These are phyloP conservation scores for Limosa lapponica DNA, from an alignment of 2,797 vertebrate species.

Conservation along the genomic window DNA sequence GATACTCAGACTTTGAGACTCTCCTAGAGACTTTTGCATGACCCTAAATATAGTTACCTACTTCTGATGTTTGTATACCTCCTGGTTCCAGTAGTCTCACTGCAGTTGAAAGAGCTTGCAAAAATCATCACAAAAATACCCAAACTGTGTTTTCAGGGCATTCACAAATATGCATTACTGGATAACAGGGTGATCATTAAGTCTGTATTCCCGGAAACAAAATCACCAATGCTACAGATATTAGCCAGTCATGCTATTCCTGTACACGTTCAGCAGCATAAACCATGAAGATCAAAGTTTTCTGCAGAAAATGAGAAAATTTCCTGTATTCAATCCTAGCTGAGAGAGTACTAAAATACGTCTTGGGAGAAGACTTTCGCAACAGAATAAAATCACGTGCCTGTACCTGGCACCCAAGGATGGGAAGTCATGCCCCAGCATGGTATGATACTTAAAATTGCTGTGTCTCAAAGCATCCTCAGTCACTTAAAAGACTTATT, in stretches of 20 bases:
- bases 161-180: neutral
- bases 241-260: neutral
- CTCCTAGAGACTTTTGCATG: neutral
- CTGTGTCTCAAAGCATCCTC: neutral
- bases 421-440: neutral
- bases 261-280: neutral
- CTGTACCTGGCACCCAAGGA: neutral
- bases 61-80: neutral
- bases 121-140: neutral
- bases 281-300: neutral
- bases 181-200: neutral
- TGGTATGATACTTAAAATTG: neutral
- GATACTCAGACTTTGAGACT: too few species aligned
- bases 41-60: neutral
- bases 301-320: neutral
- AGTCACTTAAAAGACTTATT: neutral
- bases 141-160: neutral
- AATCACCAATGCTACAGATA: neutral
- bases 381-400: neutral
- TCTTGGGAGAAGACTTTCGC: neutral
- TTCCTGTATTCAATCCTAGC: neutral
- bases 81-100: neutral
- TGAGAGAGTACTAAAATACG: neutral
- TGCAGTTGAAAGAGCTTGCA: neutral
- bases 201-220: neutral